Base-by-base conservation (phyloP, 2,888 invertebrate genomes). In the Plutella xylostella region DNA sequence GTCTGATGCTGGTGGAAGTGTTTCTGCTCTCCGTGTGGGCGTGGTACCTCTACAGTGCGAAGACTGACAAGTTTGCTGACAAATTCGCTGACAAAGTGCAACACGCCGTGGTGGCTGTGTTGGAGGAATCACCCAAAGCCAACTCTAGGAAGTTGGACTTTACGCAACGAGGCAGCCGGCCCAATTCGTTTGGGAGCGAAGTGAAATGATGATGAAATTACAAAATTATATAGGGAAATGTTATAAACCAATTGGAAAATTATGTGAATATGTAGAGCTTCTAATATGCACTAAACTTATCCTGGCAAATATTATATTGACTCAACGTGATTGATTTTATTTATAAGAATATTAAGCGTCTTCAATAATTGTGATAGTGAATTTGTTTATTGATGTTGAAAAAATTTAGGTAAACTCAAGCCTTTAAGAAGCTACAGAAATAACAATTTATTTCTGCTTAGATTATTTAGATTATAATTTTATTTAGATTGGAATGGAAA, bases 1-100 rank as follows among this genome's bases (percentile, higher is more conserved):
- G 85, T 31, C 60, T 89, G 53, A 88, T 90, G 84, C 72, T 91
- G 56, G 61, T 87, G 54, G 90, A 92, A 71, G 90, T 92, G 90
- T 74, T 90, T 45, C 58, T 90, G 42, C 76, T 92, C 34, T 86
- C 88, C 35, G 72, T 86, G 48, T 82, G 88, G 58, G 91, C 91
- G 0, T 84, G 89, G 63, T 72, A 77, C 47, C 61, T 91, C 39
- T 91, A 91, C 72, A 85, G 86, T 47, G 67, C 68, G 34, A 65
- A 73, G 0, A 66, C 72, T 0, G 68, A 62, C 0, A 79, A 78
- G 52, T 52, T 58, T 9, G 44, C 65, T 3, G 67, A 64, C 19
- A 72, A 69, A 49, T 52, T 58, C 9, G 44, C 65, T 3, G 67
- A 64, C 19, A 72, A 69, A 49, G 56, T 68, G 0, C 67, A 65